Conservation (phyloP, 2,113 vertebrate genomes). For the Phyllostomus hastatus region DNA sequence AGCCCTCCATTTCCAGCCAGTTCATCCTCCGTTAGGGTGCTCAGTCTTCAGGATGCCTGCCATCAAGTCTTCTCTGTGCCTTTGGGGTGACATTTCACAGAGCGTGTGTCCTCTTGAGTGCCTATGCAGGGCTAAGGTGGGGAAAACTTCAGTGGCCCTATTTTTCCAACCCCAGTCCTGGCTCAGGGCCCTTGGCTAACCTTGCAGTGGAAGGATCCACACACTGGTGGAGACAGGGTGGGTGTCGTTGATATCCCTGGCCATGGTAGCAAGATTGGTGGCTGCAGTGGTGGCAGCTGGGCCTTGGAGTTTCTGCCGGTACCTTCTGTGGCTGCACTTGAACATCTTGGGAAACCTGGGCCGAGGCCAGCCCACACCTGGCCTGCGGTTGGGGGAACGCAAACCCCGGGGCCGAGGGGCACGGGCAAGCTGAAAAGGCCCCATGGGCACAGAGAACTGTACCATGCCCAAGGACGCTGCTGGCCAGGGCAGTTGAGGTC, state of each 20-base stretch:
- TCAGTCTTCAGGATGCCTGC: background rate
- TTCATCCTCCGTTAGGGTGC: background rate
- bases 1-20: background rate
- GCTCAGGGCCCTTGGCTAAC: background rate
- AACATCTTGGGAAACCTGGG: conserved; percentile 61
- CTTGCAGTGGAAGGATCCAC: conserved; percentile 48
- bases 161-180: background rate
- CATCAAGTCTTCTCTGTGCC: background rate
- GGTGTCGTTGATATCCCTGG: background rate
- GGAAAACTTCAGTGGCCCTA: background rate
- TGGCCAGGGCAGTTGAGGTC: background rate
- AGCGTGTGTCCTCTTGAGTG: background rate
- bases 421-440: conserved; percentile 47
- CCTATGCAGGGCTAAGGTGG: background rate
- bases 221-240: background rate
- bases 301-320: conserved; percentile 29
- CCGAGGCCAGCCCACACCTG: background rate
- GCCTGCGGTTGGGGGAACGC: conserved; percentile 1
- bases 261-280: background rate
- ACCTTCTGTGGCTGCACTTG: conserved; percentile 66
- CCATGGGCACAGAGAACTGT: conserved; percentile 36
- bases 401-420: conserved; percentile 55
- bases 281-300: background rate
- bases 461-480: background rate
- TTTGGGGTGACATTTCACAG: background rate